phyloP scores from a whole-genome alignment of 2,888 invertebrate species.

The Halictus quadricinctus region DNA sequence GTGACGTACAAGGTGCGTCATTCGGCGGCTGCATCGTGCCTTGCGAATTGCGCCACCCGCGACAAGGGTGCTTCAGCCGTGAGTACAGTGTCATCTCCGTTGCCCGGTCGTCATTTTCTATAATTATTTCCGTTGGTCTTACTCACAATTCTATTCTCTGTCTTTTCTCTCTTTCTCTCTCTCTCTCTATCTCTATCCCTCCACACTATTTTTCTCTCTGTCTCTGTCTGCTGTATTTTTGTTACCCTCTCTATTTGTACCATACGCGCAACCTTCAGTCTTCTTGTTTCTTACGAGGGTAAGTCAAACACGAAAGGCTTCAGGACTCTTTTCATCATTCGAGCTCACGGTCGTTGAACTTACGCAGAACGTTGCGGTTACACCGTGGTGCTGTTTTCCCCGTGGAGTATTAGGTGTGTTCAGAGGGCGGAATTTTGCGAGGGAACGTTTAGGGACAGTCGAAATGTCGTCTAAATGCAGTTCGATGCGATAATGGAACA shows the following conservation, averaged over 20 bases:
- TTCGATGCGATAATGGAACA: too few relatives aligned
- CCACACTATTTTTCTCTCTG: not conserved
- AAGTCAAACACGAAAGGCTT: not conserved
- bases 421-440: too few relatives aligned
- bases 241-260: not conserved
- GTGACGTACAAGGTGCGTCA: conserved; percentile 86
- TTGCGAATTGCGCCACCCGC: conserved; percentile 80
- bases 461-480: too few relatives aligned
- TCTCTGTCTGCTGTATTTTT: not conserved
- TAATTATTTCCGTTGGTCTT: conserved; percentile 8
- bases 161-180: conserved; percentile 36
- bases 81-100: conserved; percentile 75
- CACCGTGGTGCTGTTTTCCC: too few relatives aligned
- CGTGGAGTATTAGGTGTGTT: too few relatives aligned
- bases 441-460: too few relatives aligned
- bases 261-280: not conserved
- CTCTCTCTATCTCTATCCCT: not conserved
- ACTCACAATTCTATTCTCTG: conserved; percentile 48
- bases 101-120: conserved; percentile 54
- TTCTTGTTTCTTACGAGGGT: not conserved
- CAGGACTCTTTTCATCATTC: not conserved
- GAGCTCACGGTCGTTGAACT: too few relatives aligned
- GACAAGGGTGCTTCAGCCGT: conserved; percentile 81
- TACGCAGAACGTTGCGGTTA: too few relatives aligned
- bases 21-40: conserved; percentile 81